Evolutionary conservation across 1,140 invertebrate genomes (phyloP).

Genomic region (Drosophila subobscura): DNA sequence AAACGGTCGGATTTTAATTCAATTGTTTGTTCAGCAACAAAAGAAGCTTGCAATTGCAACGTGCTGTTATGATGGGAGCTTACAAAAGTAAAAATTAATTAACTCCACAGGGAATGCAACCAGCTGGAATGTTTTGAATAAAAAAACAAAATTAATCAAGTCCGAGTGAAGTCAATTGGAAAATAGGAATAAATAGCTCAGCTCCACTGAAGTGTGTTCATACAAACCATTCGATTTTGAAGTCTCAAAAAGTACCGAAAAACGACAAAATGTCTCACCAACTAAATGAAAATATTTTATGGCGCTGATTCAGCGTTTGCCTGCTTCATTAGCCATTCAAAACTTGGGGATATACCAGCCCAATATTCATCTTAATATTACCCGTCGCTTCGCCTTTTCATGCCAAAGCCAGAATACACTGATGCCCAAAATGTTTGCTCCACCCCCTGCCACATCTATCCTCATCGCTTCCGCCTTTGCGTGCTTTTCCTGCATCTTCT

Average conservation of each 20-base stretch:
- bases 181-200: not conserved
- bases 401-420: constrained; percentile 16
- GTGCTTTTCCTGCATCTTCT: constrained; percentile 15
- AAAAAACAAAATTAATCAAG: constrained; percentile 15
- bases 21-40: constrained; percentile 26
- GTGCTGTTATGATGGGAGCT: constrained; percentile 7
- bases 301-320: not conserved
- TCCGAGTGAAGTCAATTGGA: not conserved
- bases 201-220: too few species aligned
- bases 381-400: constrained; percentile 14
- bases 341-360: constrained; percentile 59
- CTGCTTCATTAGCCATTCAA: constrained; percentile 70
- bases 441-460: not conserved
- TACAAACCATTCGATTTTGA: too few species aligned
- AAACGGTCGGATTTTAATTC: constrained; percentile 41
- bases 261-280: too few species aligned
- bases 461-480: constrained; percentile 31
- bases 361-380: constrained; percentile 61
- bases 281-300: too few species aligned
- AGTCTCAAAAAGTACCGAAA: too few species aligned
- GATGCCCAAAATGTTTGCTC: constrained; percentile 44
- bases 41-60: not conserved
- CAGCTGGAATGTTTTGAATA: constrained; percentile 23
- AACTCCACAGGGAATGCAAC: constrained; percentile 24
- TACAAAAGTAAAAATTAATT: constrained; percentile 40